Percentiles rank a stretch among this genome's conserved stretches.
phyloP scores from a whole-genome alignment of 1,140 invertebrate genomes.

The Armadillidium nasatum region DNA sequence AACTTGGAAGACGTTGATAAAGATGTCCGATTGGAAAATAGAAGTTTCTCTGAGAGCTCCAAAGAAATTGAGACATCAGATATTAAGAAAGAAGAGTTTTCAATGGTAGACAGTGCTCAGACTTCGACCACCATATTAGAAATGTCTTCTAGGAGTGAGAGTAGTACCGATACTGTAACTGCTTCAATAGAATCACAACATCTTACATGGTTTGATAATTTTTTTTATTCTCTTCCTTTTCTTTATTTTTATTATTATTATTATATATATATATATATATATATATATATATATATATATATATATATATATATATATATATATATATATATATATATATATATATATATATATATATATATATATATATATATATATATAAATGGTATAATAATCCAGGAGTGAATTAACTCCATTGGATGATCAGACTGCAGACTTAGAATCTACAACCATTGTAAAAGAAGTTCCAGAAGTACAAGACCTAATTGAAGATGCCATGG shows the following conservation, averaged over 20 bases:
- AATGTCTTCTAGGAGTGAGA: not conserved
- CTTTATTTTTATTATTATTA: too few species aligned
- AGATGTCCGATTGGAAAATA: not conserved
- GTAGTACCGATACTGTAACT: not conserved
- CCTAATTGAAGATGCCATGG: not conserved
- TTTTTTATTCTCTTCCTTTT: too few species aligned
- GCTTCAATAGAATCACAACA: not conserved
- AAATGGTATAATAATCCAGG: too few species aligned
- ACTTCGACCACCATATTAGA: not conserved
- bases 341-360: too few species aligned
- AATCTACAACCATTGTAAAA: too few species aligned
- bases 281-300: too few species aligned
- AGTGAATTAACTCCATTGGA: too few species aligned
- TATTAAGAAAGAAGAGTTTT: not conserved
- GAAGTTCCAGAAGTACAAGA: not conserved
- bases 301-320: too few species aligned
- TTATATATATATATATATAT: too few species aligned
- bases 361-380: too few species aligned
- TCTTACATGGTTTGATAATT: not conserved
- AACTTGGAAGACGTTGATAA: not conserved
- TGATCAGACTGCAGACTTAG: too few species aligned
- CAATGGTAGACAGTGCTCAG: not conserved
- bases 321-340: too few species aligned
- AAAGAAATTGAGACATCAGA: not conserved
- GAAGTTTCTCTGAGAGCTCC: not conserved